phyloP scores from a whole-genome alignment of 1,140 invertebrate genomes.

The Brachionus koreanus region DNA sequence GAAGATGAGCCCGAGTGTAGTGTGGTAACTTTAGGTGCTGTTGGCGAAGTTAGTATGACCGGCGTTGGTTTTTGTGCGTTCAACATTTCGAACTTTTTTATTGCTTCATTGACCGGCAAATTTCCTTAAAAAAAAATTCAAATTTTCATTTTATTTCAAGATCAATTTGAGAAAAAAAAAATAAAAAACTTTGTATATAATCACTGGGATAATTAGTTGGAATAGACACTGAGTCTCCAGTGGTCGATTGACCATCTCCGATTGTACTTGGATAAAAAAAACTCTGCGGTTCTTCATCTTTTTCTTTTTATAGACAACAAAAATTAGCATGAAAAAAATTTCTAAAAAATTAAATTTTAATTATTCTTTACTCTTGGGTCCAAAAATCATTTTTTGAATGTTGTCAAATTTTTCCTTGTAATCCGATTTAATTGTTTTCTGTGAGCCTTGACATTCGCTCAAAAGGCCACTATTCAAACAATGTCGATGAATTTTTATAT shows the following conservation, averaged over 20 bases:
- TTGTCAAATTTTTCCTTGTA: conserved; percentile 41
- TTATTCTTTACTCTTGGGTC: conserved; percentile 14
- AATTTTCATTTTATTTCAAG: not conserved
- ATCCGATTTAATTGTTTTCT: conserved; percentile 35
- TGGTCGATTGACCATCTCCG: not conserved
- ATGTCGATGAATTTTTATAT: conserved; percentile 21
- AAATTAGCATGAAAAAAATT: too few relatives aligned
- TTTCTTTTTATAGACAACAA: not conserved
- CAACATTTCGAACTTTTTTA: conserved; percentile 36
- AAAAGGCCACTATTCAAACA: not conserved
- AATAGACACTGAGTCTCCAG: not conserved
- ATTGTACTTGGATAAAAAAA: not conserved
- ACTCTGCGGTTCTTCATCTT: conserved; percentile 6
- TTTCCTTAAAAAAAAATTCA: not conserved
- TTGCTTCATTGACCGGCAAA: conserved; percentile 20
- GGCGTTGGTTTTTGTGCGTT: not conserved
- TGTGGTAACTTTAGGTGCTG: not conserved
- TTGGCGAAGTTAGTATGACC: not conserved
- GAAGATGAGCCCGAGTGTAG: not conserved
- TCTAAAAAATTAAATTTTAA: too few relatives aligned
- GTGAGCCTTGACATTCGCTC: conserved; percentile 18
- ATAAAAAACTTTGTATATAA: conserved; percentile 22
- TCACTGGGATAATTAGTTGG: conserved; percentile 16
- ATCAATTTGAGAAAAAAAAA: not conserved
- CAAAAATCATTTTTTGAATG: conserved; percentile 40